Conservation (phyloP, 2,888 invertebrate genomes). For the Acleris emargana region DNA sequence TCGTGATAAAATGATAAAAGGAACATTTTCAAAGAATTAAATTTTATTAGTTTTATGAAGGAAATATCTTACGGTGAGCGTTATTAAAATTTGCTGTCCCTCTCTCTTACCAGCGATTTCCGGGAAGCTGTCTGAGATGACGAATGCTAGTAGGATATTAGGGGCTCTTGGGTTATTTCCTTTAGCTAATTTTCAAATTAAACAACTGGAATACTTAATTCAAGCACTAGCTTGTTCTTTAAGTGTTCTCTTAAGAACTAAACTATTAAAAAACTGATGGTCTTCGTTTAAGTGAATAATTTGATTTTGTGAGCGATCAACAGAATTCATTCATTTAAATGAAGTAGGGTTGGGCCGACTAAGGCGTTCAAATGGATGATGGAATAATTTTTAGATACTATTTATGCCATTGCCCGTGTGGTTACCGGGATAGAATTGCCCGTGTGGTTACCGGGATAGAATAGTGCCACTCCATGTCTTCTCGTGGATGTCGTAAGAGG, state of each 20-base stretch:
- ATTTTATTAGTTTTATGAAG: constrained; percentile 6
- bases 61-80: constrained; percentile 8
- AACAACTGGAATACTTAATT: background rate
- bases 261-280: too few species aligned
- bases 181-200: constrained; percentile 1
- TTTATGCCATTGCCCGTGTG: too few species aligned
- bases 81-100: constrained; percentile 29
- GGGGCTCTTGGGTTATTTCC: constrained; percentile 27
- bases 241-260: background rate
- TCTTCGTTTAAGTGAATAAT: too few species aligned
- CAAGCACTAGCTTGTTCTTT: background rate
- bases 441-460: too few species aligned
- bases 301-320: too few species aligned
- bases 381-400: too few species aligned
- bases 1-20: background rate
- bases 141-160: constrained; percentile 17
- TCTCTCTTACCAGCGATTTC: constrained; percentile 23
- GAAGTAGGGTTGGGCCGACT: too few species aligned
- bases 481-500: too few species aligned
- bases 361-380: too few species aligned
- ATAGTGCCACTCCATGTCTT: too few species aligned
- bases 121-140: constrained; percentile 26
- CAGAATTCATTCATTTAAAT: too few species aligned
- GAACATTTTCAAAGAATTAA: background rate
- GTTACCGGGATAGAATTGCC: too few species aligned